Evolutionary conservation across 2,888 invertebrate species (phyloP), one percentile per base, ranked within the genome.

Genomic region (Anoplius nigerrimus): DNA sequence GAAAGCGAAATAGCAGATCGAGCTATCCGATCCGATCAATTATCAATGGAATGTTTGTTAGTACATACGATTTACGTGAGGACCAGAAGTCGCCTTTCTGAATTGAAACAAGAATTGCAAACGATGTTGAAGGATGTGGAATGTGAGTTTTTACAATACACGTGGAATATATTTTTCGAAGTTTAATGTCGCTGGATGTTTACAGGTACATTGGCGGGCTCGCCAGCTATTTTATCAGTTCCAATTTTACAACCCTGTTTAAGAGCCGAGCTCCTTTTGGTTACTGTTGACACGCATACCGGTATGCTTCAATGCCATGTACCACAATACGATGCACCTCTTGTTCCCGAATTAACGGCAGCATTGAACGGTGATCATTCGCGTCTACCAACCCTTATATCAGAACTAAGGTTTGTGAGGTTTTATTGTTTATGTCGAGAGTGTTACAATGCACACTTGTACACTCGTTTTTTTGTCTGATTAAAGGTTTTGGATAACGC

Each of bases 41-140:
- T 98, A n/a, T 97, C 98, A 4, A 95, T 98, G 93, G 98, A 98
- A 90, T 93, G 97, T 45, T 90, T 98, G 61, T 91, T 98, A 45
- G 97, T 98, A 5, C 97, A 98, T 87, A 98, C 98, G 0, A 97
- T 98, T 78, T 98, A 98, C 86, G 95, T 98, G 64, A 92, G 98
- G 77, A 96, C 97, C 0, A 92, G 95, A 62, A 94, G 95, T 74
- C 92, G 98, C 52, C 90, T 98, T 15, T 92, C 92, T 46, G 97
- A 97, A 85, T 92, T 97, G 42, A 95, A 95, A 87, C 93, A 95
- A 73, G 92, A 95, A 83, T 89, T 96, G 58, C 93, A 93, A 80
- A 92, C 92, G 43, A 91, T 95, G 86, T 86, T 94, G 34, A 93
- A 93, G 85, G 93, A 94, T 78, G 92, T 93, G 13, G 94, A 94